Evolutionary conservation across 2,113 vertebrate genomes (phyloP).

Genomic region (Galemys pyrenaicus): DNA sequence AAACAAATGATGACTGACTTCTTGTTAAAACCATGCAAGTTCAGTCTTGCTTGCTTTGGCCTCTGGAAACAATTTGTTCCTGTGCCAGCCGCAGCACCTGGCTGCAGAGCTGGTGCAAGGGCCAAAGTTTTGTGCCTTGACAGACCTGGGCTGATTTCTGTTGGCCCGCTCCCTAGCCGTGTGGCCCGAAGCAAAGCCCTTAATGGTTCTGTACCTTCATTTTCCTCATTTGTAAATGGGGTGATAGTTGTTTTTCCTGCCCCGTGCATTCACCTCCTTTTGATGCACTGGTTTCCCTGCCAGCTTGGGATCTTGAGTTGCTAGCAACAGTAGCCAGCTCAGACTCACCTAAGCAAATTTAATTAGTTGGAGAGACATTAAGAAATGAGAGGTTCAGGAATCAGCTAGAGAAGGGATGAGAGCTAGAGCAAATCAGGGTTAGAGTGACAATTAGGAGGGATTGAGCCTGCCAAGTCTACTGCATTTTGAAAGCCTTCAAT

Average conservation of each 20-base stretch:
- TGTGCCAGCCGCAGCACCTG: slow-evolving; percentile 47
- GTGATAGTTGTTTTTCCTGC: background rate
- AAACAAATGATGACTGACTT: background rate
- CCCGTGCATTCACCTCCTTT: background rate
- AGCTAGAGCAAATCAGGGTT: background rate
- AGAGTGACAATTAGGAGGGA: background rate
- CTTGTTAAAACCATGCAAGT: background rate
- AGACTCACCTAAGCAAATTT: background rate
- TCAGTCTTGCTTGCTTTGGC: slow-evolving; percentile 37
- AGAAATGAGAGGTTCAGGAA: background rate
- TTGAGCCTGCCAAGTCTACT: background rate
- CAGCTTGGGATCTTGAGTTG: slow-evolving; percentile 6
- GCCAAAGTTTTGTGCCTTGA: slow-evolving; percentile 8
- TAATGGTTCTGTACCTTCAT: background rate
- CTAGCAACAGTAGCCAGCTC: background rate
- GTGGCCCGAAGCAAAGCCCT: background rate
- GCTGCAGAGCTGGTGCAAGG: background rate
- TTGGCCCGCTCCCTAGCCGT: background rate
- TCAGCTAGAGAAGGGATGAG: background rate
- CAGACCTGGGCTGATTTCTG: background rate
- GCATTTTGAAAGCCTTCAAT: background rate
- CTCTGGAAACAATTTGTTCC: slow-evolving; percentile 26
- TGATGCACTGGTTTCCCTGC: background rate
- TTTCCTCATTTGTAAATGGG: background rate
- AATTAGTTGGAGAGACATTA: background rate